A percentile compares a stretch with the other conserved stretches of the same genome.
Evolutionary conservation across 2,113 vertebrate species (phyloP).

Genomic region (Madoqua kirkii): DNA sequence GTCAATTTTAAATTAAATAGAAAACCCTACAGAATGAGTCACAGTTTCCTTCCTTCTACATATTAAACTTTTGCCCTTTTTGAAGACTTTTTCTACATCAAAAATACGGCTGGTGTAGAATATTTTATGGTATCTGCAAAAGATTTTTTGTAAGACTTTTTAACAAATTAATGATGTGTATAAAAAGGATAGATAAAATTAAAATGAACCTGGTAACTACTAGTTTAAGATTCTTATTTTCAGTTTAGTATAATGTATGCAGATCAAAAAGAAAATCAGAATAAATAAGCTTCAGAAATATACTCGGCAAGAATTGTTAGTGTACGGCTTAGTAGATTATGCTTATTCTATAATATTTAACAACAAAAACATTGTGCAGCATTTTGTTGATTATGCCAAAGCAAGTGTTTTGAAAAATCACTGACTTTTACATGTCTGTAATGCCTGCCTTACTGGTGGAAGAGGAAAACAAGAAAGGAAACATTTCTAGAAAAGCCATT

Average conservation of each 20-base stretch:
- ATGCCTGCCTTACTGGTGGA: not conserved
- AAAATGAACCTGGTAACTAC: not conserved
- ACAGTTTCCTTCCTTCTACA: not conserved
- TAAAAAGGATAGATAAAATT: not conserved
- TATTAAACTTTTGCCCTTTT: not conserved
- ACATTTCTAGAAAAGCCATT: conserved; percentile 37
- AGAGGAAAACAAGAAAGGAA: not conserved
- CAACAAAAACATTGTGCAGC: not conserved
- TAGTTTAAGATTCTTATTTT: not conserved
- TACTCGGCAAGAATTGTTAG: not conserved
- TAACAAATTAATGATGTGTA: not conserved
- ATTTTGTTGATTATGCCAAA: conserved; percentile 53
- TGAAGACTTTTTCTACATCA: not conserved
- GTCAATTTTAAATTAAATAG: conserved; percentile 35
- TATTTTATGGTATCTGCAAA: not conserved
- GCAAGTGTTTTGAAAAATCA: conserved; percentile 48
- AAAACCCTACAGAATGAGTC: not conserved
- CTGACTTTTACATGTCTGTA: conserved; percentile 7
- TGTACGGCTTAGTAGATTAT: not conserved
- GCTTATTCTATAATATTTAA: conserved; percentile 28
- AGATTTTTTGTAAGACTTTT: not conserved
- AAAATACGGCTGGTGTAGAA: not conserved
- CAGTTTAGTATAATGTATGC: not conserved
- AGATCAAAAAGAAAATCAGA: not conserved
- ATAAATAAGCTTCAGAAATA: not conserved